Conservation (phyloP, 2,113 vertebrate species). For the Mohoua ochrocephala region DNA sequence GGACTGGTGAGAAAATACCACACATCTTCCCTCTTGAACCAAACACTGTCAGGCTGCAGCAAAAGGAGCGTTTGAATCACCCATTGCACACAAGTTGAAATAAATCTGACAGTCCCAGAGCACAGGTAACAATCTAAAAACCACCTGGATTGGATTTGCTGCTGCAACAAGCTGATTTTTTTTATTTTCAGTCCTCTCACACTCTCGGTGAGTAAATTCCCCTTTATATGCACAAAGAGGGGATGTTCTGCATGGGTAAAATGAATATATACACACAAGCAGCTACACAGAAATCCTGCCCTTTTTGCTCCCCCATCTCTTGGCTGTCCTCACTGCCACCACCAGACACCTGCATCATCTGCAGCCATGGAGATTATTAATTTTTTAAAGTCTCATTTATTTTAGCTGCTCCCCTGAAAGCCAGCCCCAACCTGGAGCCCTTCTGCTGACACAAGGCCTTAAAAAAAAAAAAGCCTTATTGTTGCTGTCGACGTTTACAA, state of each 20-base stretch:
- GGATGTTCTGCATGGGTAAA: not conserved
- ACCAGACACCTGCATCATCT: not conserved
- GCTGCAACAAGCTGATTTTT: not conserved
- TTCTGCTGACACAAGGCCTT: conserved; percentile 22
- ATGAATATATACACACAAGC: not conserved
- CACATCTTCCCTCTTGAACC: not conserved
- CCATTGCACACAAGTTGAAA: not conserved
- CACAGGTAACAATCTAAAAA: not conserved
- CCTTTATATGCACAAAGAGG: not conserved
- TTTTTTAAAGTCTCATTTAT: not conserved
- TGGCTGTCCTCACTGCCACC: not conserved
- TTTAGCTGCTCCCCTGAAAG: not conserved
- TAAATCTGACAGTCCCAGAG: not conserved
- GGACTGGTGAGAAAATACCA: not conserved
- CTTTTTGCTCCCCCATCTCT: not conserved
- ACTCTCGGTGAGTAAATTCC: not conserved
- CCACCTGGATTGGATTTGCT: not conserved
- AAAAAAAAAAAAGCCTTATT: not conserved
- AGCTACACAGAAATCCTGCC: not conserved
- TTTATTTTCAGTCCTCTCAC: not conserved
- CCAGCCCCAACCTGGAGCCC: not conserved
- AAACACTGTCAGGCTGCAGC: not conserved
- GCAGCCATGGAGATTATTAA: not conserved
- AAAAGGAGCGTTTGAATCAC: not conserved
- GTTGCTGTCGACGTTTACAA: conserved; percentile 2